Conservation (phyloP, 2,797 vertebrate genomes). For the Lacerta bilineata region DNA sequence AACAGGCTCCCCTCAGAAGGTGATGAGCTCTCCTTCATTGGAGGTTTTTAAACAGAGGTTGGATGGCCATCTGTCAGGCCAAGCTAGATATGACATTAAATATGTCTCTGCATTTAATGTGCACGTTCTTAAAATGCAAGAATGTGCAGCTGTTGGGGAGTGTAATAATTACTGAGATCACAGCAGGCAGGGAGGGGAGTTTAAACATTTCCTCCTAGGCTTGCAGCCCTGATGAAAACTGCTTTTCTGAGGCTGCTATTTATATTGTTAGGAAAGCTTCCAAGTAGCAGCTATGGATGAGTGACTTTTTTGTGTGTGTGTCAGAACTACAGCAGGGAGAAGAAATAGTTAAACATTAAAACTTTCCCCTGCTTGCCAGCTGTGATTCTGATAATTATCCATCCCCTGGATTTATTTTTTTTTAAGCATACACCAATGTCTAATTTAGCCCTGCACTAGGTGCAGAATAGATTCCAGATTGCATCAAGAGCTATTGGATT, state of each 20-base stretch:
- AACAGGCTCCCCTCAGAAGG: too few species aligned
- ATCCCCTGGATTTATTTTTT: background rate
- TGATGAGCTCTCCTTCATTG: too few species aligned
- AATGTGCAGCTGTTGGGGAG: background rate
- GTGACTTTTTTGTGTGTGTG: background rate
- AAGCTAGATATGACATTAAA: background rate
- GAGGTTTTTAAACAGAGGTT: too few species aligned
- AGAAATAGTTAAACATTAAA: background rate
- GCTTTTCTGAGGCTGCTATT: slow-evolving; percentile 2
- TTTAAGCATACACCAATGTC: background rate
- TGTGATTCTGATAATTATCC: slow-evolving; percentile 8
- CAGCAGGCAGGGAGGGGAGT: background rate
- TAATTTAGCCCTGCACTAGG: background rate
- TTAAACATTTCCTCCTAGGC: background rate
- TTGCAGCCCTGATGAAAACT: background rate
- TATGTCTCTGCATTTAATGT: background rate
- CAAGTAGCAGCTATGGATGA: slow-evolving; percentile 3
- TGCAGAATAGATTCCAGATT: slow-evolving; percentile 7
- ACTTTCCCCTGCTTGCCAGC: background rate
- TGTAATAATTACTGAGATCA: background rate
- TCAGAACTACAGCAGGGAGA: background rate
- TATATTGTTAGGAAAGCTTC: background rate
- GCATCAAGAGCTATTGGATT: background rate
- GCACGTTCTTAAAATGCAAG: background rate
- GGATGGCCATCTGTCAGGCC: too few species aligned